These are phyloP conservation scores for Colletes collaris DNA, from an alignment of 2,888 invertebrate genomes.

Conservation along the genomic window DNA sequence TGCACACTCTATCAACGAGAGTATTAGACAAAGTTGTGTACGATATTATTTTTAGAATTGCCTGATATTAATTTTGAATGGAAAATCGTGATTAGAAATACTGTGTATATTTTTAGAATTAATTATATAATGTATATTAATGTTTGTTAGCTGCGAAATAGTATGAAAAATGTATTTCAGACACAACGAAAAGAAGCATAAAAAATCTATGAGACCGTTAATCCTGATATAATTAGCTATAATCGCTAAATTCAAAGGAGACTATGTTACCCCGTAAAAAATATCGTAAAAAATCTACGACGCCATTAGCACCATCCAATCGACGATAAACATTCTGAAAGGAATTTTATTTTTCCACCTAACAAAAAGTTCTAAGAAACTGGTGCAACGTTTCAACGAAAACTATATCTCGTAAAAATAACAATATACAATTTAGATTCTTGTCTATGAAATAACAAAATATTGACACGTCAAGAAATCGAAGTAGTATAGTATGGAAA, in stretches of 20 bases:
- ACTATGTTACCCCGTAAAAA: slow-evolving; percentile 9
- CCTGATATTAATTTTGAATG: neutral
- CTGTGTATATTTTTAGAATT: no score
- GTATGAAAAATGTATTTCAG: no score
- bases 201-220: neutral
- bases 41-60: neutral
- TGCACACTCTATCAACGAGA: neutral
- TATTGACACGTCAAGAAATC: no score
- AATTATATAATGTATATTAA: no score
- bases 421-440: no score
- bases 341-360: neutral
- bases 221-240: neutral
- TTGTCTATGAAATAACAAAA: no score
- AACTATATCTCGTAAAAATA: neutral
- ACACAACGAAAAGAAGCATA: no score
- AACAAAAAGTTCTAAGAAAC: no score
- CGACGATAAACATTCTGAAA: neutral
- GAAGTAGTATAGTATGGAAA: no score
- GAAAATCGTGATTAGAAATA: no score
- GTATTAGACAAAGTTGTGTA: neutral
- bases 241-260: neutral
- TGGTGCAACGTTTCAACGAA: no score
- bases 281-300: neutral
- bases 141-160: no score
- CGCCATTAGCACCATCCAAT: slow-evolving; percentile 9